Conservation (phyloP, 2,888 invertebrate species). For the Diaperis boleti region DNA sequence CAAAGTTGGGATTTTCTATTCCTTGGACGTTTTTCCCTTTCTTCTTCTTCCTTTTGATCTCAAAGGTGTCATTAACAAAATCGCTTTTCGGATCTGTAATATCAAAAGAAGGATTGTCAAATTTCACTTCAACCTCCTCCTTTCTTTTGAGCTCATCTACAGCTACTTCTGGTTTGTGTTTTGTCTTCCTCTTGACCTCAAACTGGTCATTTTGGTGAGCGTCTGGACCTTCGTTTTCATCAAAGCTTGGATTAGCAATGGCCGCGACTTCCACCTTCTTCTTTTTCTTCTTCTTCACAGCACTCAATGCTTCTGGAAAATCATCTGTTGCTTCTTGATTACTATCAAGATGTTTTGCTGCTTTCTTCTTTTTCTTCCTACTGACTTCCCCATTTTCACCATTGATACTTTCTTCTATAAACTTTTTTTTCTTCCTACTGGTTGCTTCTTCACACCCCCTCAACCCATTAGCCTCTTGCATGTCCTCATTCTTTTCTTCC, state of each 20-base stretch:
- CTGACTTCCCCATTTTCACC: slow-evolving; percentile 23
- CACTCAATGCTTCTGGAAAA: slow-evolving; percentile 18
- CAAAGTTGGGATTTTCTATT: slow-evolving; percentile 46
- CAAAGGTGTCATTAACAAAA: slow-evolving; percentile 40
- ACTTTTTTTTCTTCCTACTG: slow-evolving; percentile 27
- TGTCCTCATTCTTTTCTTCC: too few relatives aligned
- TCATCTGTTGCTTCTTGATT: slow-evolving; percentile 23
- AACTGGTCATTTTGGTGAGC: slow-evolving; percentile 31
- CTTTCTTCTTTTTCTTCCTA: slow-evolving; percentile 43
- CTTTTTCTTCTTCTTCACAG: slow-evolving; percentile 39
- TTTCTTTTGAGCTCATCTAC: too few relatives aligned
- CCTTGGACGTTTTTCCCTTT: slow-evolving; percentile 26
- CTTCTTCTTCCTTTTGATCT: slow-evolving; percentile 41
- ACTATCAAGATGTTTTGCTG: slow-evolving; percentile 18
- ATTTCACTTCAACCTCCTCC: too few relatives aligned
- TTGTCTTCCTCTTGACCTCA: slow-evolving; percentile 42
- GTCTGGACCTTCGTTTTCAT: slow-evolving; percentile 25
- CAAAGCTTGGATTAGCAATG: slow-evolving; percentile 41
- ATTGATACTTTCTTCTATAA: background rate
- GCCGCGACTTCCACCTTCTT: slow-evolving; percentile 23
- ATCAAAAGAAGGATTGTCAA: too few relatives aligned
- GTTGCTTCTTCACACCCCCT: too few relatives aligned
- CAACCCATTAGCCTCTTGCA: too few relatives aligned
- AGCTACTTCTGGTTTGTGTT: too few relatives aligned
- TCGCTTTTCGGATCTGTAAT: too few relatives aligned